Evolutionary conservation across 2,888 invertebrate species (phyloP), one percentile per base, ranked within the genome.

Genomic region (Steinernema scapterisci): DNA sequence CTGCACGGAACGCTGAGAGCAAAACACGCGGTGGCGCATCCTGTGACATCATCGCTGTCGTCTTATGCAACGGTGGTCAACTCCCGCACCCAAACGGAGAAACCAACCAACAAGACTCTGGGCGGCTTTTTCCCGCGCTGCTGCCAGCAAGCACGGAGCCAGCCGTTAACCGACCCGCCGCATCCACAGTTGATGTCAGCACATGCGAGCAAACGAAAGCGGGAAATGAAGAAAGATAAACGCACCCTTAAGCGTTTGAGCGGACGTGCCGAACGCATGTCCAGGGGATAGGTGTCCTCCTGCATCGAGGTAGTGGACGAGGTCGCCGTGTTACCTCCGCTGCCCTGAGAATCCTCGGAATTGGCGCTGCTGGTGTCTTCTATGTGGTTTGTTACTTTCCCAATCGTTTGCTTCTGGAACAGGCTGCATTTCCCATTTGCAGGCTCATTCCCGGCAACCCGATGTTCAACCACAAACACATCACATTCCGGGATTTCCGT

Each of bases 401-500:
- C 63, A 16, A 63, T 27, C 1, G 63, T 63, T 13, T 23, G 63
- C n/a, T 63, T 63, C 25, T 23, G 27, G 63, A 63, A 63, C 16
- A 63, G 31, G 38, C 63, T 63, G 19, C 73, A 73, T 19, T 54
- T 44, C 5, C 73, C 54, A 21, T 63, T 25, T n/a, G 63, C n/a
- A 13, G 71, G 51, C 27, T 73, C 56, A 21, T 52, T 70, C 13
- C 86, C 86, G 31, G 76, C 71, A n/a, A 86, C 81, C 54, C 79
- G 77, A 11, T 79, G 75, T 73, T 86, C 84, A 52, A 84, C 82
- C 63, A 99, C 92, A 88, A 92, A 97, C 0, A 97, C 92, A 89
- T 97, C 96, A 76, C 92, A 91, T 89, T 99, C 97, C 0, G 92
- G 90, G 78, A 97, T 92, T 90, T 97, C 97, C 0, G 97, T 97